Conservation (phyloP, 2,797 vertebrate species). For the Argyrosomus regius region DNA sequence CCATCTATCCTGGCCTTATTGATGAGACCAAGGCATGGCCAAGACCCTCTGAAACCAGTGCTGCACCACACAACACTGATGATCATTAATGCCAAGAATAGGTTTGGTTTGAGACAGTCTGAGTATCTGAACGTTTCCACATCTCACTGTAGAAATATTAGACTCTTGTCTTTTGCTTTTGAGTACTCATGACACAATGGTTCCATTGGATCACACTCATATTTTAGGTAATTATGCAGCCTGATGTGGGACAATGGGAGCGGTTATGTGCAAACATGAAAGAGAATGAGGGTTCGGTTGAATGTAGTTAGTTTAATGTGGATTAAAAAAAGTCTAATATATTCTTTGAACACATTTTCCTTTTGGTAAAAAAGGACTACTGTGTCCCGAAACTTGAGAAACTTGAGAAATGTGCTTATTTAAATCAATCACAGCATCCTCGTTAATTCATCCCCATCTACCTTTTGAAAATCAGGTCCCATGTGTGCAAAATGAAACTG, state of each 20-base stretch:
- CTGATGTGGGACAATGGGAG: constrained; percentile 40
- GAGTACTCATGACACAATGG: background rate
- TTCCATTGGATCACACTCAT: constrained; percentile 20
- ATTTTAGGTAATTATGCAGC: constrained; percentile 38
- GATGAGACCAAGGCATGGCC: constrained; percentile 54
- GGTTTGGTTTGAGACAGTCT: background rate
- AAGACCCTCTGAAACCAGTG: constrained; percentile 40
- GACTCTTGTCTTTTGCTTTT: constrained; percentile 1
- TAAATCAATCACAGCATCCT: constrained; percentile 82
- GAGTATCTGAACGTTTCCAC: background rate
- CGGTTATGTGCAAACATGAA: constrained; percentile 36
- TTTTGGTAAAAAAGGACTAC: constrained; percentile 53
- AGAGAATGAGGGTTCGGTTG: constrained; percentile 31
- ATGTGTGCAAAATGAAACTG: constrained; percentile 81
- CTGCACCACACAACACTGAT: constrained; percentile 10
- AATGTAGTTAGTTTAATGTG: constrained; percentile 50
- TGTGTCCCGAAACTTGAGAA: constrained; percentile 73
- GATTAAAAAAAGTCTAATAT: constrained; percentile 56
- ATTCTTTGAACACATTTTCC: constrained; percentile 64
- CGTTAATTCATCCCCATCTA: constrained; percentile 81
- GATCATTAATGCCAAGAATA: constrained; percentile 20
- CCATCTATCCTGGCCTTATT: constrained; percentile 74
- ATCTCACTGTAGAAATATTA: background rate
- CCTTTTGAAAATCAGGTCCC: constrained; percentile 85
- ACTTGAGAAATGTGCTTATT: constrained; percentile 70